Evolutionary conservation across 1,140 invertebrate genomes (phyloP).

Genomic region (Trachymyrmex septentrionalis): DNA sequence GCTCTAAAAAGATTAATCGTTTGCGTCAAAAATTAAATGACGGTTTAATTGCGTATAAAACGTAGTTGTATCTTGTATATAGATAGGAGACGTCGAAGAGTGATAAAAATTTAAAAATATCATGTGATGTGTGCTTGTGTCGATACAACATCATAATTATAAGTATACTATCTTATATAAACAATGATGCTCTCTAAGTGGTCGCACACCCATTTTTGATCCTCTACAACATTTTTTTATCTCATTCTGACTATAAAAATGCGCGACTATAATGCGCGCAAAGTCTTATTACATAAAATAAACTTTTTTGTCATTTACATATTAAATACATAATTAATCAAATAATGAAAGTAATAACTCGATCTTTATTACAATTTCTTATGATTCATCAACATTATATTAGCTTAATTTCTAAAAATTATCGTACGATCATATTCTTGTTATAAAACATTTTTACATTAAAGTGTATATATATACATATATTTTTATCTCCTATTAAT

Average conservation of each 20-base stretch:
- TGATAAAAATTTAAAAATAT: conserved; percentile 36
- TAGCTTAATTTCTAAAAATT: background rate
- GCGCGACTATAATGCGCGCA: background rate
- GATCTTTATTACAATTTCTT: no score
- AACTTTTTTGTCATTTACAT: background rate
- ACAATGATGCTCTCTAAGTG: conserved; percentile 16
- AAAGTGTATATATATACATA: no score
- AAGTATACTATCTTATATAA: conserved; percentile 35
- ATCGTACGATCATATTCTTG: background rate
- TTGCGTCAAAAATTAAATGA: conserved; percentile 19
- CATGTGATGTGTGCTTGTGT: background rate
- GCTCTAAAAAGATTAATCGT: conserved; percentile 32
- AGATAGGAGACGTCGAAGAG: background rate
- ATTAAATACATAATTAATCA: background rate
- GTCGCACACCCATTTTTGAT: background rate
- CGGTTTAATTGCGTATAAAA: conserved; percentile 16
- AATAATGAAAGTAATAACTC: no score
- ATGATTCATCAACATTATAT: background rate
- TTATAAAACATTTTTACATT: no score
- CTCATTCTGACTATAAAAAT: background rate
- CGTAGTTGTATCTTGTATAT: background rate
- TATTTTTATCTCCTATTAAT: no score
- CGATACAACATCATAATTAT: conserved; percentile 26
- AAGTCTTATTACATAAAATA: background rate
- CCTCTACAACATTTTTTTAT: background rate